Base-by-base conservation (phyloP, 2,113 vertebrate genomes). In the Lichenostomus cassidix region DNA sequence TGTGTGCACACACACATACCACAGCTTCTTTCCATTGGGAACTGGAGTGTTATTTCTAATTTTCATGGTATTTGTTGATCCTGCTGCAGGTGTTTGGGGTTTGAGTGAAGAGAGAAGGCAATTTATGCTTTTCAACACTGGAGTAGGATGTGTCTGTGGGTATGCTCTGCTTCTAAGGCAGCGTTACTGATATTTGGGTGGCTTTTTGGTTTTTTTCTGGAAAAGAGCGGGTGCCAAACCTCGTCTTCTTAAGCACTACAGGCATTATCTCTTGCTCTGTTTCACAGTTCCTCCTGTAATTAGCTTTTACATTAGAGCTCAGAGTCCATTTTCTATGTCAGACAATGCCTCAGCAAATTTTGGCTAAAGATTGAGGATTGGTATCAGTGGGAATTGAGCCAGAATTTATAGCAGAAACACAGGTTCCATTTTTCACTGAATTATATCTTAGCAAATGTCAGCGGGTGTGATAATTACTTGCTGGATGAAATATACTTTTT, bases 361-460 rank as follows among this genome's bases (percentile, higher is more conserved):
- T 78, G 76, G 35, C 22, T n/a, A 77, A 80, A 70, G 78, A 52
- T 4, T 89, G 64, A 83, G 56, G 41, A 29, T 29, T 64, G 12
- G 28, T 56, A 76, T 89, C 37, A 37, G 50, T 33, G 69, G 86
- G 82, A 97, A 65, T 29, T 3, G 11, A 83, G 87, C 77, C 93
- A 96, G 93, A 75, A 83, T 69, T 94, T 92, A 68, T 18, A 84
- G 28, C 56, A 70, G 86, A 96, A 68, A 88, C 35, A 71, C 7
- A 23, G 28, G n/a, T 75, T 89, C 74, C 81, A 52, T 94, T 78
- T 95, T 96, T 78, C 70, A 87, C 53, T 80, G 70, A 95, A 89
- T 87, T 90, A 19, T 75, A 83, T 93, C 70, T 92, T 94, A 89
- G 83, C 67, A 97, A 95, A 86, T 92, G 67, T 67, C 84, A 78